phyloP scores from a whole-genome alignment of 2,797 vertebrate species.

The Lindbergichthys nudifrons region DNA sequence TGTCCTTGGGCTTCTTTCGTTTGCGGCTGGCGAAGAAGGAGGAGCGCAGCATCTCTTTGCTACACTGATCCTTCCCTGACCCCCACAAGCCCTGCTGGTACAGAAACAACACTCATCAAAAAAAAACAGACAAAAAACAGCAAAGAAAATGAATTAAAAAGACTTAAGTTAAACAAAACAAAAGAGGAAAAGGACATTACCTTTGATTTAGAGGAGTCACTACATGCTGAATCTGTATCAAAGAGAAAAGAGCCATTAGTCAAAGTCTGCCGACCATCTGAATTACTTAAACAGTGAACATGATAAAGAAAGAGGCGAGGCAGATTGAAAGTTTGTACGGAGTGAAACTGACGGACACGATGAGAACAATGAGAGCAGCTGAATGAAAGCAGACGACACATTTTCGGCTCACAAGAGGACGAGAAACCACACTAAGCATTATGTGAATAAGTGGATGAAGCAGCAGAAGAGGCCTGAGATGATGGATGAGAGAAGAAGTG shows the following conservation, averaged over 20 bases:
- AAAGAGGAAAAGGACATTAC: constrained; percentile 78
- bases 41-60: constrained; percentile 96
- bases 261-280: constrained; percentile 12
- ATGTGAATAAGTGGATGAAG: constrained; percentile 48
- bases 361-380: constrained; percentile 71
- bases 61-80: constrained; percentile 97
- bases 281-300: constrained; percentile 33
- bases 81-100: constrained; percentile 93
- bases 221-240: constrained; percentile 96
- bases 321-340: constrained; percentile 44
- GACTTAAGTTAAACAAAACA: background rate
- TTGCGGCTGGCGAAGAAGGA: constrained; percentile 98
- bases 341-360: constrained; percentile 57
- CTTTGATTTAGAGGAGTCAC: constrained; percentile 99
- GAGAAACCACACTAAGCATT: constrained; percentile 53
- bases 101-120: constrained; percentile 9
- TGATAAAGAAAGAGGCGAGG: constrained; percentile 37
- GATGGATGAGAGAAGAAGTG: constrained; percentile 41
- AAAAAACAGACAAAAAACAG: background rate
- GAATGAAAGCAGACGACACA: constrained; percentile 65
- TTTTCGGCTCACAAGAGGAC: constrained; percentile 48
- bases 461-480: constrained; percentile 62
- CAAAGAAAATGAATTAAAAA: background rate
- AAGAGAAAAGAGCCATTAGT: constrained; percentile 69
- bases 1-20: constrained; percentile 96